These are phyloP conservation scores for Limnephilus lunatus DNA, from an alignment of 2,888 invertebrate genomes.

Conservation along the genomic window DNA sequence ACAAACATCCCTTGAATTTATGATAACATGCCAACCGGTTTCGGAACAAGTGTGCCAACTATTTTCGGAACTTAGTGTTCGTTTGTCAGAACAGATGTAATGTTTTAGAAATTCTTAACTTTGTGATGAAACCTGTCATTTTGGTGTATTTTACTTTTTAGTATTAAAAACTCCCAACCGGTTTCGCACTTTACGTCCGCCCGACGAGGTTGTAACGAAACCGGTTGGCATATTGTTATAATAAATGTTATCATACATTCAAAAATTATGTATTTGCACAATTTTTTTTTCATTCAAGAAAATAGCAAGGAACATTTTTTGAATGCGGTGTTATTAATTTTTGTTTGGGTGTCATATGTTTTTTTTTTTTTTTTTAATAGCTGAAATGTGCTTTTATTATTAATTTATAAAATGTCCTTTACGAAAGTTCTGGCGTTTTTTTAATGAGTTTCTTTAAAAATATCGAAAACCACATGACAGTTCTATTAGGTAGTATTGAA, in stretches of 20 bases:
- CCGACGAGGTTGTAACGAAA: too few species aligned
- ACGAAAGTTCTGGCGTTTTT: background rate
- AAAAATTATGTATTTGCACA: background rate
- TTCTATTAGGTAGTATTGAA: background rate
- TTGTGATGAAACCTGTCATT: background rate
- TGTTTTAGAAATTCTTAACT: background rate
- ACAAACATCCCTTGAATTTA: background rate
- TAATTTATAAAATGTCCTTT: background rate
- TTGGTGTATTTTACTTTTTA: background rate
- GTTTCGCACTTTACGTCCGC: background rate
- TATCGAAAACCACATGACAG: background rate
- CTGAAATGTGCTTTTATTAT: background rate
- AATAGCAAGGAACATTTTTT: background rate
- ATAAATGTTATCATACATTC: too few species aligned
- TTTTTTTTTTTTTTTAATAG: too few species aligned
- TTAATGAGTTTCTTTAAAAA: background rate
- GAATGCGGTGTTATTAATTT: too few species aligned
- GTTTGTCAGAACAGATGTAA: too few species aligned
- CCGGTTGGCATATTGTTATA: background rate
- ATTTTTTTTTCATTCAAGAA: background rate
- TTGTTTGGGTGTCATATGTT: background rate
- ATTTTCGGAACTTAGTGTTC: too few species aligned
- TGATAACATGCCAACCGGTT: background rate
- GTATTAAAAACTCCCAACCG: background rate
- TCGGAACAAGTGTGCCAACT: background rate